Percentiles rank a stretch among this genome's conserved stretches.
Evolutionary conservation across 35 echinoderm and acorn worm species (phyloP).

Genomic region (Ophioderma brevispina): DNA sequence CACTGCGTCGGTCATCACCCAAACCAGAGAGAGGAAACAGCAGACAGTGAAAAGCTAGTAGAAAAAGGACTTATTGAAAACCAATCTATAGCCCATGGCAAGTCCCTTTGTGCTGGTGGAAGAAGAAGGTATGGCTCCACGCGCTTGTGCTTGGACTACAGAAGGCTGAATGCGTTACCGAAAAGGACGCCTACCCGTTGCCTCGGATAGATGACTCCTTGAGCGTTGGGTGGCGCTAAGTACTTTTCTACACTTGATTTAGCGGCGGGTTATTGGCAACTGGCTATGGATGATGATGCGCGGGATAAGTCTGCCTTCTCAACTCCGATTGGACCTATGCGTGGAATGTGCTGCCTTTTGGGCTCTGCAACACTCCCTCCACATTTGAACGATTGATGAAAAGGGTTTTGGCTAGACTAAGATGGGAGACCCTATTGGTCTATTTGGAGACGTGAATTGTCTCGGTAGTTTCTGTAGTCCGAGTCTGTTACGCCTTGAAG

Average conservation of each 20-base stretch:
- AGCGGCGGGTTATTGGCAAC: slow-evolving; percentile 28
- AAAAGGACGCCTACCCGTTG: slow-evolving; percentile 20
- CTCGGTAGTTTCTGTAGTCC: slow-evolving; percentile 31
- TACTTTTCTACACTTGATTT: neutral
- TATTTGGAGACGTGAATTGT: slow-evolving; percentile 61
- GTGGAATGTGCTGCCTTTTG: slow-evolving; percentile 14
- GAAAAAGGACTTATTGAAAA: neutral
- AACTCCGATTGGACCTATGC: neutral
- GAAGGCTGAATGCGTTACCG: slow-evolving; percentile 13
- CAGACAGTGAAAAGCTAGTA: neutral
- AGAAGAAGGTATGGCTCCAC: slow-evolving; percentile 32
- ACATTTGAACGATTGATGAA: slow-evolving; percentile 34
- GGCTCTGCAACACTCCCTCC: neutral
- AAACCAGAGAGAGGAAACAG: neutral
- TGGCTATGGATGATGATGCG: slow-evolving; percentile 11
- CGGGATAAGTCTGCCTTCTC: slow-evolving; percentile 13
- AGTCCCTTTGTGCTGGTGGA: neutral
- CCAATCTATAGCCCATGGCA: slow-evolving; percentile 9
- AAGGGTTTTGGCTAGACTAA: neutral
- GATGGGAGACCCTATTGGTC: slow-evolving; percentile 31
- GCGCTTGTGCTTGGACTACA: slow-evolving; percentile 1
- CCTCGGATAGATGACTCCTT: slow-evolving; percentile 7
- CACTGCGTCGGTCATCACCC: slow-evolving; percentile 18
- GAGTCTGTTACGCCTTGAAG: slow-evolving; percentile 18
- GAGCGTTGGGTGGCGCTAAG: neutral